phyloP scores from a whole-genome alignment of 1,140 invertebrate genomes.

The Paramacrobiotus metropolitanus region DNA sequence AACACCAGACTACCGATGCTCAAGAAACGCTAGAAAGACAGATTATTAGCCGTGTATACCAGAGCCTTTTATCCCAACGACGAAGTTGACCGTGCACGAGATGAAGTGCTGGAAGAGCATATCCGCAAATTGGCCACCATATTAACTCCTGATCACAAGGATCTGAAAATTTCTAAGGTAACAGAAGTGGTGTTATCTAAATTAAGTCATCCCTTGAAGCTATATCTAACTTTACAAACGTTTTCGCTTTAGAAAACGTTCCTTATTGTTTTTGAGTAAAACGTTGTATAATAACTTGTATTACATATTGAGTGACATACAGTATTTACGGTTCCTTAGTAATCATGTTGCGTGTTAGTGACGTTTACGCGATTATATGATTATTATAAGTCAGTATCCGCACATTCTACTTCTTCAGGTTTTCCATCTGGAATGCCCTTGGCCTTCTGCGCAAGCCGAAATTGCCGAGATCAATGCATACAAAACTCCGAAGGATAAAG shows the following conservation, averaged over 20 bases:
- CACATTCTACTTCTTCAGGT: constrained; percentile 22
- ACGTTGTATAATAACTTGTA: too few species aligned
- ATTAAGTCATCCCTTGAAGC: too few species aligned
- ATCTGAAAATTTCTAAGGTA: constrained; percentile 50
- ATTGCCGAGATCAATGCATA: constrained; percentile 74
- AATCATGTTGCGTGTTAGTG: too few species aligned
- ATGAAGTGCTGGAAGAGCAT: constrained; percentile 68
- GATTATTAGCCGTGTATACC: constrained; percentile 63
- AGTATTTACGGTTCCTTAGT: too few species aligned
- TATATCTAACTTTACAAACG: too few species aligned
- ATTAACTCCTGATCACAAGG: constrained; percentile 55
- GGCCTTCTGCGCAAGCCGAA: constrained; percentile 84
- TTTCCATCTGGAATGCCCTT: constrained; percentile 72
- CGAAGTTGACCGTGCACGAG: constrained; percentile 72
- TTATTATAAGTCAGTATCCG: too few species aligned
- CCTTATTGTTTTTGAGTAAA: too few species aligned
- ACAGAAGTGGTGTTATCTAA: too few species aligned
- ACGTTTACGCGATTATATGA: too few species aligned
- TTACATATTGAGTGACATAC: too few species aligned
- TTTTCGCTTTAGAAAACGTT: too few species aligned
- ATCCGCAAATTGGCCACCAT: constrained; percentile 54
- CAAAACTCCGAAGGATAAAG: constrained; percentile 77
- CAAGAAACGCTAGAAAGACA: constrained; percentile 28
- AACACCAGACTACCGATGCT: constrained; percentile 43
- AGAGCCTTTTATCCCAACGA: constrained; percentile 85